These are phyloP conservation scores for Drosophila pruinosa DNA, from an alignment of 1,140 invertebrate species.

Conservation along the genomic window DNA sequence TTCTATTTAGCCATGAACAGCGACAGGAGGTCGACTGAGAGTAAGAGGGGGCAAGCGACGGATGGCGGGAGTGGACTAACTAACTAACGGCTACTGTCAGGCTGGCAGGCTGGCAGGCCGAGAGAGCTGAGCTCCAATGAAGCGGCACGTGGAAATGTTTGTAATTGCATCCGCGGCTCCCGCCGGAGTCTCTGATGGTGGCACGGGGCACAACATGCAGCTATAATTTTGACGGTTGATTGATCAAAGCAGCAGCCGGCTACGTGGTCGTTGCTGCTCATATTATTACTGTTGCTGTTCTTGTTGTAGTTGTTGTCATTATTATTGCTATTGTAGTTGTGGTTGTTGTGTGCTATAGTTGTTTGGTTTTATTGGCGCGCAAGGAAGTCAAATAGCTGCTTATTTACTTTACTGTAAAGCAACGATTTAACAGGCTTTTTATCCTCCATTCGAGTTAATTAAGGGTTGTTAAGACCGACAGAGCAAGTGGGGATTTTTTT, in stretches of 20 bases:
- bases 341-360: not conserved
- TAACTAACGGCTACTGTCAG: constrained; percentile 45
- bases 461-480: constrained; percentile 23
- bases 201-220: constrained; percentile 50
- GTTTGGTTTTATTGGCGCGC: constrained; percentile 48
- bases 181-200: constrained; percentile 25
- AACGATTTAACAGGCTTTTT: constrained; percentile 39
- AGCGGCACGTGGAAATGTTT: constrained; percentile 79
- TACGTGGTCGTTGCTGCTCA: constrained; percentile 11
- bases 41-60: not conserved
- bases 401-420: constrained; percentile 41
- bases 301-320: not conserved
- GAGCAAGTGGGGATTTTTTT: too few species aligned
- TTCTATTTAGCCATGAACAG: constrained; percentile 72
- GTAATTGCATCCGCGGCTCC: constrained; percentile 74
- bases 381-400: constrained; percentile 45
- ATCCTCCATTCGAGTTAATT: constrained; percentile 9
- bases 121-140: constrained; percentile 57
- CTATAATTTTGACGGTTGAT: constrained; percentile 79
- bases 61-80: not conserved
- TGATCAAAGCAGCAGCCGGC: constrained; percentile 72
- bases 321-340: not conserved
- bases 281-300: constrained; percentile 9
- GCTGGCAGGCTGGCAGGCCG: not conserved
- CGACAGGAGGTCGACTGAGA: constrained; percentile 1